Evolutionary conservation across 2,797 vertebrate species (phyloP).

Genomic region (Sebastes hopkinsi): DNA sequence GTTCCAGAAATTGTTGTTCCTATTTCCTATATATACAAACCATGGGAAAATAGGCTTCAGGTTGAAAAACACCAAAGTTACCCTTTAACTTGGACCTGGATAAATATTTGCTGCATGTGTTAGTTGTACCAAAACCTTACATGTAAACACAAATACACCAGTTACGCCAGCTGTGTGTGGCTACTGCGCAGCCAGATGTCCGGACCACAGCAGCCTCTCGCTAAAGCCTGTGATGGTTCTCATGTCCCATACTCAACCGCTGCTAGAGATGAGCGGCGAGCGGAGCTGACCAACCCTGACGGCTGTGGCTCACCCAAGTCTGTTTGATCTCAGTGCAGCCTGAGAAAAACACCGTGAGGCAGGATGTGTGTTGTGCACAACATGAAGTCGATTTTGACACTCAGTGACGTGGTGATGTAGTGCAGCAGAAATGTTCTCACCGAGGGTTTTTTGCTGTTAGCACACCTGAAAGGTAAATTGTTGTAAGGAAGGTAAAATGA

Average conservation of each 20-base stretch:
- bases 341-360: slow-evolving; percentile 6
- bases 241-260: slow-evolving; percentile 9
- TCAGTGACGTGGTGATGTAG: not conserved
- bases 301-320: slow-evolving; percentile 36
- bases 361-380: not conserved
- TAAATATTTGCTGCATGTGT: not conserved
- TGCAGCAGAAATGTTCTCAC: not conserved
- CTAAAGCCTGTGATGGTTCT: slow-evolving; percentile 4
- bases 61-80: too few relatives aligned
- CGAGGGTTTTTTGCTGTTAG: not conserved
- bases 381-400: slow-evolving; percentile 2
- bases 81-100: not conserved
- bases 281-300: slow-evolving; percentile 18
- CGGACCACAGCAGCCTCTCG: slow-evolving; percentile 10
- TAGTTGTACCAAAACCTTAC: not conserved
- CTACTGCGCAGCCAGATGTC: not conserved
- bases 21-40: too few relatives aligned
- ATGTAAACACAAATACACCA: not conserved
- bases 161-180: not conserved
- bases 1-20: too few relatives aligned
- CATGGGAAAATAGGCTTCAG: too few relatives aligned
- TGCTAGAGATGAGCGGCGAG: slow-evolving; percentile 21
- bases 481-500: not conserved
- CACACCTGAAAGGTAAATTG: not conserved
- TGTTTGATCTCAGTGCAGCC: slow-evolving; percentile 25